These are phyloP conservation scores for Fratercula arctica DNA, from an alignment of 2,797 vertebrate genomes.

Conservation along the genomic window DNA sequence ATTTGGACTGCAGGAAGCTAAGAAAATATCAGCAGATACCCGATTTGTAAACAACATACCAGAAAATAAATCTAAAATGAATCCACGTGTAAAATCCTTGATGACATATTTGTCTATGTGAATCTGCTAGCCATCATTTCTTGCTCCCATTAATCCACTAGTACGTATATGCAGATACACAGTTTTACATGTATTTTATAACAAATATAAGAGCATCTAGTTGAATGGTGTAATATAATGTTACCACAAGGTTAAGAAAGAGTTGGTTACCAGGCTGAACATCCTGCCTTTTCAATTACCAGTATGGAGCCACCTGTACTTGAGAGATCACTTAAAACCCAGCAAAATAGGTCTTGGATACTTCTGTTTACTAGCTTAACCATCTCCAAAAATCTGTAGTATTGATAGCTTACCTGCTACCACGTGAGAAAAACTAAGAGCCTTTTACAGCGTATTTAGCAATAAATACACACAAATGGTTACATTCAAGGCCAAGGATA, in stretches of 20 bases:
- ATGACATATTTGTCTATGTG: background rate
- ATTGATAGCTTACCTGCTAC: background rate
- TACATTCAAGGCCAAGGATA: background rate
- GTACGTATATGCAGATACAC: background rate
- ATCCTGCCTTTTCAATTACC: background rate
- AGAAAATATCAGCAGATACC: background rate
- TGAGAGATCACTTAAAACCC: background rate
- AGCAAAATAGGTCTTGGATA: background rate
- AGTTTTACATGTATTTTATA: background rate
- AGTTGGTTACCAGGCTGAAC: background rate
- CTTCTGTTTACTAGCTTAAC: background rate
- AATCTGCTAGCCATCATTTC: background rate
- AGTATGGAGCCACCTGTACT: background rate
- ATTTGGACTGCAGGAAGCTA: background rate
- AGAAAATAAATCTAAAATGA: constrained; percentile 18
- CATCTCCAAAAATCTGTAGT: background rate
- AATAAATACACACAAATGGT: background rate
- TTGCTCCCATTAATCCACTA: background rate
- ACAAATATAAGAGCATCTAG: background rate
- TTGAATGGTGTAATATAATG: background rate
- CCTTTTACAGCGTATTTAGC: background rate
- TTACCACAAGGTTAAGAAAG: background rate
- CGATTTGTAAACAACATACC: background rate
- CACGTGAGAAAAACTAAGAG: background rate
- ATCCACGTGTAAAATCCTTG: background rate